phyloP scores from a whole-genome alignment of 2,797 vertebrate species.

The Phoeniculus purpureus region DNA sequence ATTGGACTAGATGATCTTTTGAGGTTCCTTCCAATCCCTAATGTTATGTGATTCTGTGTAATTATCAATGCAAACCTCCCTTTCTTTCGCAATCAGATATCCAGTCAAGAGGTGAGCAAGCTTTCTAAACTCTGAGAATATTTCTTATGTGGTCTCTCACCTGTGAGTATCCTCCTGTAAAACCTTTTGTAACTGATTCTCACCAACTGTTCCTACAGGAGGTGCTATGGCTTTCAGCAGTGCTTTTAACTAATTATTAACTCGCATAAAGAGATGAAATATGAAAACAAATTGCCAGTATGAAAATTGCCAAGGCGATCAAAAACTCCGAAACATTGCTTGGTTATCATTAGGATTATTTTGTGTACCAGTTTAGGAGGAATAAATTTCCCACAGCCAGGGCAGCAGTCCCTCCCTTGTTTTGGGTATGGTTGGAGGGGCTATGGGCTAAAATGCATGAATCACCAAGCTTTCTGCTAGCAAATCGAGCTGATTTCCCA shows the following conservation, averaged over 20 bases:
- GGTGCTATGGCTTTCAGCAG: background rate
- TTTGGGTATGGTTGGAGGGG: background rate
- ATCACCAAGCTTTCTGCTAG: background rate
- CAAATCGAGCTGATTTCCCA: background rate
- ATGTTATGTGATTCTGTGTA: no score
- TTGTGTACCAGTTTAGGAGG: background rate
- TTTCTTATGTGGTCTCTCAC: background rate
- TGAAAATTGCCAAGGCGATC: background rate
- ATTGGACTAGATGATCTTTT: no score
- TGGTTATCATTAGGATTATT: background rate
- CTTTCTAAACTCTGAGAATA: background rate
- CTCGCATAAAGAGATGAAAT: background rate
- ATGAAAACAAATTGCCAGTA: background rate
- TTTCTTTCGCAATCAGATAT: background rate
- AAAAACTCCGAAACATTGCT: background rate
- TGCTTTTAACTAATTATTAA: background rate
- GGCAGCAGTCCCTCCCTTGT: background rate
- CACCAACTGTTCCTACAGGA: background rate
- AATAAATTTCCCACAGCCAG: background rate
- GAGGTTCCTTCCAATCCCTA: no score
- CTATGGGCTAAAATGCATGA: background rate
- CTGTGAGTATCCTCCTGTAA: background rate
- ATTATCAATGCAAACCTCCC: background rate
- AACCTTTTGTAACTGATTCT: background rate
- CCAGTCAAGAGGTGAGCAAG: background rate